phyloP scores from a whole-genome alignment of 2,113 vertebrate species.

The Crotalus horridus region DNA sequence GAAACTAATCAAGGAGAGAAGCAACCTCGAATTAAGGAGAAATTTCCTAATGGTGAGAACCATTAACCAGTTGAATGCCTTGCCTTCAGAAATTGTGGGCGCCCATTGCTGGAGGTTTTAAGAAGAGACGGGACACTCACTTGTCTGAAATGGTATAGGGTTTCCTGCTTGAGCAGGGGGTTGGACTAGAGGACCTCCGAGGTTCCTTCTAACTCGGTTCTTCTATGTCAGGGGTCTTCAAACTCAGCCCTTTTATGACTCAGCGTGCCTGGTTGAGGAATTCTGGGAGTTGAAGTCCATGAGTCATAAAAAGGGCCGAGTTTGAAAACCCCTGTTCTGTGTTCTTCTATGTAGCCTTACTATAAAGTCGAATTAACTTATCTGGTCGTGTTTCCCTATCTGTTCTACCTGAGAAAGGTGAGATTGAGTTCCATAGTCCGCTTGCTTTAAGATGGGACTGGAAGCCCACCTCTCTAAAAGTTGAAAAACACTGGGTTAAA shows the following conservation, averaged over 20 bases:
- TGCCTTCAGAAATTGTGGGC: neutral
- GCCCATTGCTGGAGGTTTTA: neutral
- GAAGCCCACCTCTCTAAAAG: neutral
- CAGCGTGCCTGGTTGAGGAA: too few species aligned
- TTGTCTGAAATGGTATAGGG: neutral
- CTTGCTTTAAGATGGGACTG: neutral
- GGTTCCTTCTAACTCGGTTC: neutral
- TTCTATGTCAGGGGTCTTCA: too few species aligned
- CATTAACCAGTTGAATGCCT: neutral
- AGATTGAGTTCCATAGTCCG: fast-evolving
- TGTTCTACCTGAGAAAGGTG: neutral
- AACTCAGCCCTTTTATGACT: too few species aligned
- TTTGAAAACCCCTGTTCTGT: neutral
- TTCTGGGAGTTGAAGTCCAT: too few species aligned
- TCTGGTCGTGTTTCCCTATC: neutral
- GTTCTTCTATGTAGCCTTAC: neutral
- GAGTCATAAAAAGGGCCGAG: too few species aligned
- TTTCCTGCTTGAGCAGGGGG: neutral
- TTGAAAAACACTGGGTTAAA: neutral
- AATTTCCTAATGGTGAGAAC: neutral
- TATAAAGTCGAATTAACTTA: neutral
- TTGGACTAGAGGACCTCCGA: neutral
- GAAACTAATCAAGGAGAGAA: neutral
- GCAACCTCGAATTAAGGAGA: neutral
- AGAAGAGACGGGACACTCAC: neutral